Evolutionary conservation across 1,140 invertebrate genomes (phyloP), one percentile per base, ranked within the genome.

Genomic region (Solenopsis fugax): DNA sequence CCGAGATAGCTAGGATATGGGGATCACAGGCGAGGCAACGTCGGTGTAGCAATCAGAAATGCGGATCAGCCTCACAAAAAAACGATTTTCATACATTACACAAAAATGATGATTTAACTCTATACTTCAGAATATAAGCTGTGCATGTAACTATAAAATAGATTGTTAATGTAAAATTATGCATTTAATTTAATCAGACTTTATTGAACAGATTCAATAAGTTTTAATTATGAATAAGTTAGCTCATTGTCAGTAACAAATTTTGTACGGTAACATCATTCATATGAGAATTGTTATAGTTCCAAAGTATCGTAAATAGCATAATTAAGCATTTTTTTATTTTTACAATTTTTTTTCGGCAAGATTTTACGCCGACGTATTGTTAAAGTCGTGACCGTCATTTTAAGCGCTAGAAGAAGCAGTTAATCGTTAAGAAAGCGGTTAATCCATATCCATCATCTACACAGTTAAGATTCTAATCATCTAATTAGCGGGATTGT

Each of bases 401-500:
- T 16, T 71, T 69, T 37, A 58, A 34, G 34, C 67, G 52, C 58
- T 50, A 48, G 65, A 29, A 69, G 65, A 50, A 69, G 65, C 65
- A 18, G 41, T 48, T 69, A 69, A 69, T 69, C 37, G 37, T 54
- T 54, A 62, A 18, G 41, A 45, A 67, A 58, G 18, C 56, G 12
- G 56, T 76, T 69, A 82, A 82, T 82, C 67, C 13, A 45, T 82
- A 82, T 82, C 60, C 80, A 69, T 82, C 54, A 82, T 73, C 41
- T 73, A 45, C 18, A 82, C 52, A 73, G 67, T 82, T 82, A 37
- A 45, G 67, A 73, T 82, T 82, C 56, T 73, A 82, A 82, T 82
- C 71, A 37, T 73, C 54, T 82, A 82, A 82, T 82, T 73, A 82
- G 67, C 73, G 73, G 72, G 29, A 77, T 85, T 69, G 86, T 89